These are phyloP conservation scores for Enoplosus armatus DNA, from an alignment of 2,797 vertebrate genomes.

Conservation along the genomic window DNA sequence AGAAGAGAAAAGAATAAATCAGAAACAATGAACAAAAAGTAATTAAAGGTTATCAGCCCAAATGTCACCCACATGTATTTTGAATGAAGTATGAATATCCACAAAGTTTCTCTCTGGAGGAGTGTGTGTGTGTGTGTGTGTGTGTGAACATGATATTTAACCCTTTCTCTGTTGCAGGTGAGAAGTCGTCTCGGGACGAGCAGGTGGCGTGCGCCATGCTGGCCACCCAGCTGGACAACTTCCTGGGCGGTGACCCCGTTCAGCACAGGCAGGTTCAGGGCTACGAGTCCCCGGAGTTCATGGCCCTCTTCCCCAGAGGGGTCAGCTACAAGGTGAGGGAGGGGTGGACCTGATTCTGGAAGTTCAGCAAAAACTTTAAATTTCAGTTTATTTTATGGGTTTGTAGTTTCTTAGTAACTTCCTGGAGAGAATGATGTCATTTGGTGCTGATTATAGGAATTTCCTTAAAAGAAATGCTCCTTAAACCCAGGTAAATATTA, in stretches of 20 bases:
- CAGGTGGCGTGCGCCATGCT: constrained; percentile 91
- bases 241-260: constrained; percentile 89
- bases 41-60: no score
- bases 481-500: no score
- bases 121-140: background rate
- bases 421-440: background rate
- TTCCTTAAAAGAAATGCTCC: background rate
- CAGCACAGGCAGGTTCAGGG: constrained; percentile 92
- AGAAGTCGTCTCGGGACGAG: constrained; percentile 91
- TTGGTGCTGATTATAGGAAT: background rate
- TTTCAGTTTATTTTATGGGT: background rate
- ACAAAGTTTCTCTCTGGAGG: background rate
- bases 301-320: constrained; percentile 90
- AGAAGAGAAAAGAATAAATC: background rate
- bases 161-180: constrained; percentile 77
- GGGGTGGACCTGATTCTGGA: background rate
- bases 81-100: background rate
- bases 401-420: background rate
- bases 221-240: constrained; percentile 90
- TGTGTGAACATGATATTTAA: background rate
- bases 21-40: background rate
- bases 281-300: constrained; percentile 90
- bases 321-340: constrained; percentile 92
- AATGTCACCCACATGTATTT: background rate
- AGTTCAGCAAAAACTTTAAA: no score